Base-by-base conservation (phyloP, 2,888 invertebrate species). In the Sarcophaga caerulescens region DNA sequence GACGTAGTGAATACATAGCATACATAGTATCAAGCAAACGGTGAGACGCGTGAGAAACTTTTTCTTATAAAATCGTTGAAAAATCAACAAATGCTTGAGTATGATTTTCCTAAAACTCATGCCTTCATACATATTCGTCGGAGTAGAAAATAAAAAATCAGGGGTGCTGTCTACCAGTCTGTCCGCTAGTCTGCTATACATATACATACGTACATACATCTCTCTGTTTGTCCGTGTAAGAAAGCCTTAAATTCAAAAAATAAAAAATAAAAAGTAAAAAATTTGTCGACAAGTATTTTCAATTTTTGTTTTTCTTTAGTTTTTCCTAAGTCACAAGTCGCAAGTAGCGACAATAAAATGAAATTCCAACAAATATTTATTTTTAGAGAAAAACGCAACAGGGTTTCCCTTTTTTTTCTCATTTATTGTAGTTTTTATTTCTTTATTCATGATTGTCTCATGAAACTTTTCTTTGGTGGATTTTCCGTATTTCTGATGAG, bases 41-140 rank as follows among this genome's bases (percentile, higher is more conserved):
- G 63, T 73, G 52, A 35, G 80, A 63, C 85, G 73, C 85, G 85
- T 85, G 85, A 83, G 85, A 85, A 85, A 85, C 73, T 80, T 80
- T 81, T 85, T 85, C 83, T 77, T 76, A 69, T 44, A n/a, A 77
- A 80, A 35, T 76, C 57, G 73, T 80, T 74, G 35, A 80, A 57
- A 85, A 85, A 68, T 69, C 52, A 74, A 85, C 75, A 76, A 83
- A 80, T 73, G 23, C 63, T 80, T 59, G 60, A 65, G 60, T 80
- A 79, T 80, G 68, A 85, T 77, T 85, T 80, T 83, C 80, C 63
- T 60, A 68, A 73, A 47, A 59, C 60, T 68, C 47, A 73, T 21
- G 60, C 57, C n/a, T 19, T 8, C 17, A 60, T 5, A 19, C n/a
- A 60, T 60, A 12, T n/a, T 4, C 5, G 25, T 74, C 21, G 52